phyloP scores from a whole-genome alignment of 1,140 invertebrate genomes.

The Psilanteris sp. region DNA sequence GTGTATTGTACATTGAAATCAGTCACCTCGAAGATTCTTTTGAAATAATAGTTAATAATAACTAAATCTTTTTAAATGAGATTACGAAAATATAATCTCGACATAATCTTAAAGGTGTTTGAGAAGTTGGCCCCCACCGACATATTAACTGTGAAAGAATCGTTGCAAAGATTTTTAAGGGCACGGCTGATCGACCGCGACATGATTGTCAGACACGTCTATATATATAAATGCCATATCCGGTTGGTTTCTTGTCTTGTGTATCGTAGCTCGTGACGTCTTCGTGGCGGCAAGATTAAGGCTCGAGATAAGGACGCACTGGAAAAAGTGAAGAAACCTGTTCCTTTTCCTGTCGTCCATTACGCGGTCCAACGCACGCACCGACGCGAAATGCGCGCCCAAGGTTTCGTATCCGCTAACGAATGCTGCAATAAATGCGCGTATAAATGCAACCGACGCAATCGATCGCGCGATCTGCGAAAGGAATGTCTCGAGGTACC shows the following conservation, averaged over 20 bases:
- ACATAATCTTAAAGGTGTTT: too few species aligned
- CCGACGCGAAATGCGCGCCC: constrained; percentile 33
- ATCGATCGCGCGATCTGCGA: constrained; percentile 48
- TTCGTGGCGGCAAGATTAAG: constrained; percentile 60
- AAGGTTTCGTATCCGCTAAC: constrained; percentile 45
- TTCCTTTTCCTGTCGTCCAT: constrained; percentile 69
- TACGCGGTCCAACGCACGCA: constrained; percentile 54
- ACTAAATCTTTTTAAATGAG: too few species aligned
- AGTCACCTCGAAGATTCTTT: too few species aligned
- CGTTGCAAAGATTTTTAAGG: too few species aligned
- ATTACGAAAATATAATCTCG: too few species aligned
- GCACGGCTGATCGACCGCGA: constrained; percentile 2
- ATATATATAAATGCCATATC: constrained; percentile 45
- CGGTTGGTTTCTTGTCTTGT: constrained; percentile 47
- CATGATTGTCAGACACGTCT: constrained; percentile 37
- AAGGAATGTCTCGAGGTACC: constrained; percentile 47
- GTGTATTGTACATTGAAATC: too few species aligned
- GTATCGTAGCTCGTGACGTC: constrained; percentile 46
- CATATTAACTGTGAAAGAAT: too few species aligned
- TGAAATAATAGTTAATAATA: too few species aligned
- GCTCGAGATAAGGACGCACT: constrained; percentile 64
- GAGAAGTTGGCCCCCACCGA: background rate
- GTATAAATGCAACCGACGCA: constrained; percentile 33
- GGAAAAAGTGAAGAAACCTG: constrained; percentile 70
- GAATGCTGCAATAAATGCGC: constrained; percentile 32